Evolutionary conservation across 2,113 vertebrate species (phyloP).

Genomic region (Boulengeromyrus knoepffleri): DNA sequence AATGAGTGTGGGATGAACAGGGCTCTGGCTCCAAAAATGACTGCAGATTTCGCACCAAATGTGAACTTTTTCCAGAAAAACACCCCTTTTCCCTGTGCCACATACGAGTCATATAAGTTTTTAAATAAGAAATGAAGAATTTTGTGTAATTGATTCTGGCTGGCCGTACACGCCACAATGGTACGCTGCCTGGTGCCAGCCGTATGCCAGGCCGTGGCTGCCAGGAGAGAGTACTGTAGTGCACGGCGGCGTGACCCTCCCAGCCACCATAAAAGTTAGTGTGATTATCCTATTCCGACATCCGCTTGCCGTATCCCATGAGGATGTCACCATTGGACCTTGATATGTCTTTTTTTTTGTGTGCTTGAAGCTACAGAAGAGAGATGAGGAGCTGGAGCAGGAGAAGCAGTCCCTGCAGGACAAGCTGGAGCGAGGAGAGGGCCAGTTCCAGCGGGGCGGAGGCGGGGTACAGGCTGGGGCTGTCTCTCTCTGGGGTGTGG

Average conservation of each 20-base stretch:
- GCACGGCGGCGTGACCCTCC: background rate
- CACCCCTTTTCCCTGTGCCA: background rate
- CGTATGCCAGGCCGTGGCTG: background rate
- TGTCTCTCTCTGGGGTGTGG: background rate
- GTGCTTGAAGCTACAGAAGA: slow-evolving; percentile 88
- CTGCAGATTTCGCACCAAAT: background rate
- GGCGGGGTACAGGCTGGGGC: slow-evolving; percentile 53
- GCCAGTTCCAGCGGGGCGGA: slow-evolving; percentile 65
- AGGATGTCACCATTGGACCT: slow-evolving; percentile 70
- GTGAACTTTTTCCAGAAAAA: background rate
- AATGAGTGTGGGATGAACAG: background rate
- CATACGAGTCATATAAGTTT: background rate
- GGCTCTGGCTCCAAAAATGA: background rate
- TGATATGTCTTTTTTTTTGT: slow-evolving; percentile 71
- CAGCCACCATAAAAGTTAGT: background rate
- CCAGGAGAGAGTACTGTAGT: background rate
- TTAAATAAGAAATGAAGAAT: background rate
- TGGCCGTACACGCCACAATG: background rate
- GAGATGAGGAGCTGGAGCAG: slow-evolving; percentile 82
- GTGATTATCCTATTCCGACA: background rate
- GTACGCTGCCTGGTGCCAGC: background rate
- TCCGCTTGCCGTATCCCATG: background rate
- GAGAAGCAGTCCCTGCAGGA: slow-evolving; percentile 79
- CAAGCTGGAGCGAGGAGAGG: slow-evolving; percentile 79
- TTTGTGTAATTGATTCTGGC: background rate